These are phyloP conservation scores for Scaptomyza parva DNA, from an alignment of 2,888 invertebrate species.

Conservation along the genomic window DNA sequence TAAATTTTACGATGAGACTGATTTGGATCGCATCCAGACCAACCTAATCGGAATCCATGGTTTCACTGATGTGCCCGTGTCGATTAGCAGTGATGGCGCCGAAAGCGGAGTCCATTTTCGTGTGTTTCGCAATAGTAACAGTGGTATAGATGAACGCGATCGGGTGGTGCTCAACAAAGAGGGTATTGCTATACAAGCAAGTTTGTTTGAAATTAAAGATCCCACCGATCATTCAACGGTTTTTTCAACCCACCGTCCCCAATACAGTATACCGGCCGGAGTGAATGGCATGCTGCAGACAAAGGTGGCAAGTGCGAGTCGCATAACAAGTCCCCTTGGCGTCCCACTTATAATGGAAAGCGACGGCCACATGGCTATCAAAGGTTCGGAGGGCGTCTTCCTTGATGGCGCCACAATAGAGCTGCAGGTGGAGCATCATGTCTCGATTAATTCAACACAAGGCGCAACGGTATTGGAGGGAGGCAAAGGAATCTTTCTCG, in stretches of 20 bases:
- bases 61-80: conserved; percentile 86
- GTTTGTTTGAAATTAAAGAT: conserved; percentile 89
- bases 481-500: conserved; percentile 89
- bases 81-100: conserved; percentile 81
- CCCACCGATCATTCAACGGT: conserved; percentile 88
- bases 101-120: conserved; percentile 83
- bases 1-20: conserved; percentile 91
- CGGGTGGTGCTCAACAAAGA: conserved; percentile 87
- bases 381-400: conserved; percentile 92
- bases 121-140: conserved; percentile 79
- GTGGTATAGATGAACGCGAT: conserved; percentile 70
- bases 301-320: conserved; percentile 89
- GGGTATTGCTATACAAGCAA: conserved; percentile 89
- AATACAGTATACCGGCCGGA: conserved; percentile 89
- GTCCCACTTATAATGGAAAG: conserved; percentile 89
- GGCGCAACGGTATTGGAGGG: conserved; percentile 90
- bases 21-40: conserved; percentile 90
- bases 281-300: conserved; percentile 87
- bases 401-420: conserved; percentile 90
- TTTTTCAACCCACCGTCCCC: conserved; percentile 91
- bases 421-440: conserved; percentile 92
- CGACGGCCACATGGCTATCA: conserved; percentile 88
- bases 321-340: conserved; percentile 90
- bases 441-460: conserved; percentile 91
- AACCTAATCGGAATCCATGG: conserved; percentile 90